Percentiles rank a stretch among this genome's conserved stretches.
Evolutionary conservation across 2,888 invertebrate species (phyloP).

Genomic region (Altica lythri): DNA sequence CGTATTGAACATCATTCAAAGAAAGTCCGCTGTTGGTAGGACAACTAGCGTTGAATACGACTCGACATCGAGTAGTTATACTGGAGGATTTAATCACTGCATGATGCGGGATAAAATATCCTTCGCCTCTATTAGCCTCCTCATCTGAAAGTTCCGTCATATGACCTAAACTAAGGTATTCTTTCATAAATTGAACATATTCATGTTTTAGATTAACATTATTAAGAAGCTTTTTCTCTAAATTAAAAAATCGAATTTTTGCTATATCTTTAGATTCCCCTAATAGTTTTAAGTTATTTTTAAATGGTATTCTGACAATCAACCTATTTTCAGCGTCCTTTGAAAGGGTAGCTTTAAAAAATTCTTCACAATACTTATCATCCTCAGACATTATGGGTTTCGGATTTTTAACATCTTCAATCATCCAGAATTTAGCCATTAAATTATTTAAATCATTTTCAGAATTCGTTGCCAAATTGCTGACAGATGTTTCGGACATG

Average conservation of each 20-base stretch:
- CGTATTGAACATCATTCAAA: slow-evolving; percentile 23
- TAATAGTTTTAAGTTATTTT: slow-evolving; percentile 13
- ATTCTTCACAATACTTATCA: slow-evolving; percentile 34
- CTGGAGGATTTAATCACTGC: slow-evolving; percentile 17
- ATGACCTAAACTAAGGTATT: slow-evolving; percentile 26
- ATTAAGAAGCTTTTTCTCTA: slow-evolving; percentile 26
- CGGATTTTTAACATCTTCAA: slow-evolving; percentile 12
- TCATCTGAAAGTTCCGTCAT: slow-evolving; percentile 20
- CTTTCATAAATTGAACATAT: slow-evolving; percentile 26
- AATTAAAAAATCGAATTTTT: slow-evolving; percentile 17
- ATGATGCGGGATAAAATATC: slow-evolving; percentile 26
- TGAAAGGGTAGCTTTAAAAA: slow-evolving; percentile 21
- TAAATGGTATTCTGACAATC: slow-evolving; percentile 27
- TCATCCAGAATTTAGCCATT: slow-evolving; percentile 24
- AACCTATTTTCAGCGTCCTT: slow-evolving; percentile 20
- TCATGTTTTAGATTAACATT: slow-evolving; percentile 23
- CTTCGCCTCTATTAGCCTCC: neutral
- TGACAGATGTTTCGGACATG: no score
- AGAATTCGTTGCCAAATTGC: no score
- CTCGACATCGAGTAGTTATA: slow-evolving; percentile 17
- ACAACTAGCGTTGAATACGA: slow-evolving; percentile 21
- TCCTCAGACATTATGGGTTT: slow-evolving; percentile 6
- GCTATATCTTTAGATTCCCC: slow-evolving; percentile 21
- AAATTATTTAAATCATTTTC: no score
- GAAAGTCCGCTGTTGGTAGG: slow-evolving; percentile 15